These are phyloP conservation scores for Pelagia noctiluca DNA, from an alignment of 30 jellyfish, hydroid and myxozoan species.

Conservation along the genomic window DNA sequence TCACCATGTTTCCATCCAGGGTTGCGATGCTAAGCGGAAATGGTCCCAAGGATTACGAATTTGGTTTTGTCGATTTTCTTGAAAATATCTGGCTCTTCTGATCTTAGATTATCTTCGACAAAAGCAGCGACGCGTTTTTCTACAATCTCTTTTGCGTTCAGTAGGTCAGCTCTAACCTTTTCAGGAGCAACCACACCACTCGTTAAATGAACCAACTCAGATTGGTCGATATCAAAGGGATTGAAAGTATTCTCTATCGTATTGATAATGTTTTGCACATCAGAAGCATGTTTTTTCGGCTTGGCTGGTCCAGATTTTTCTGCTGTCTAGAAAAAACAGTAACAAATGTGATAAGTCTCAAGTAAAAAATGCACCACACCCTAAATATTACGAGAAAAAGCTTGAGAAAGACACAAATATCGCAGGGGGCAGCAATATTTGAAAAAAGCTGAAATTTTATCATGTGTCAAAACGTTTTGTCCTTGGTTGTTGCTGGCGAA, in stretches of 20 bases:
- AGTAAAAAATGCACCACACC: slow-evolving; percentile 2
- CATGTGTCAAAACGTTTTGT: background rate
- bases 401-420: slow-evolving; percentile 2
- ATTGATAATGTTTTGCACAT: background rate
- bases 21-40: background rate
- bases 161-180: slow-evolving; percentile 2
- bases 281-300: background rate
- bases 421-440: slow-evolving; percentile 9
- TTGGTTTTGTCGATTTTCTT: background rate
- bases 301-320: slow-evolving; percentile 13
- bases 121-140: slow-evolving; percentile 24
- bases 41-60: background rate
- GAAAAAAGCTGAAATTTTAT: background rate
- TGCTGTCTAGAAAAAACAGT: background rate
- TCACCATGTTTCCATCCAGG: background rate
- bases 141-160: slow-evolving; percentile 6
- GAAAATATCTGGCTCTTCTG: slow-evolving; percentile 2
- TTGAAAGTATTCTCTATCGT: background rate
- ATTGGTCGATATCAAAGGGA: slow-evolving; percentile 8
- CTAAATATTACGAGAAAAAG: slow-evolving; percentile 1
- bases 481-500: background rate
- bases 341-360: background rate
- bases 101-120: background rate
- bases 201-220: slow-evolving; percentile 12
- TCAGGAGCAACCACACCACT: slow-evolving; percentile 24